Evolutionary conservation across 35 echinoderm and acorn worm genomes (phyloP).

Genomic region (Acanthaster planci): DNA sequence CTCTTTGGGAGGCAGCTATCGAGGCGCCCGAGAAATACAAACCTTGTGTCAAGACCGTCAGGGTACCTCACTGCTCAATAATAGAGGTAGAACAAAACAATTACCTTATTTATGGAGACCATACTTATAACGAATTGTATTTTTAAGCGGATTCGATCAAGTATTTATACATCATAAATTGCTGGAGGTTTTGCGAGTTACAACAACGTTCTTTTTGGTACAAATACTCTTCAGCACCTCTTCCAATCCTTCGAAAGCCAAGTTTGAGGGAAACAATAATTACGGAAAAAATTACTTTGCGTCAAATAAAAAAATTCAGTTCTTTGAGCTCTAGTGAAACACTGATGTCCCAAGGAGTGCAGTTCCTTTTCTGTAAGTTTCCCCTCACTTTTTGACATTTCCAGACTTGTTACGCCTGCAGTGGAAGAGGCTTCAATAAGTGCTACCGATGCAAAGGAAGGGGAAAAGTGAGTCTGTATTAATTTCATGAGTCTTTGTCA

Average conservation of each 20-base stretch:
- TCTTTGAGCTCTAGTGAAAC: not conserved
- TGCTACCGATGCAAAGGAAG: constrained; percentile 42
- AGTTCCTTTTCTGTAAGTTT: not conserved
- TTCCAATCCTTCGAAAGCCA: no score
- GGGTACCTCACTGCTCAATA: not conserved
- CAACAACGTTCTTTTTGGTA: no score
- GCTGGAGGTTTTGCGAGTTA: no score
- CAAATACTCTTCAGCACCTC: no score
- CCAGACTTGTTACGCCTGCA: constrained; percentile 53
- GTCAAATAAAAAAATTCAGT: not conserved
- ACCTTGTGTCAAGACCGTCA: not conserved
- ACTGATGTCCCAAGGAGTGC: not conserved
- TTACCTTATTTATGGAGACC: no score
- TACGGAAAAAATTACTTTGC: not conserved
- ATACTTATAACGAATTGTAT: no score
- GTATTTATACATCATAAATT: no score
- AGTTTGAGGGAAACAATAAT: not conserved
- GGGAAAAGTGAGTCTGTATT: constrained; percentile 36
- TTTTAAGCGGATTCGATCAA: no score
- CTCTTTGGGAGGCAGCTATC: not conserved
- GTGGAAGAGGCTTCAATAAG: constrained; percentile 46
- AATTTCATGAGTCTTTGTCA: not conserved
- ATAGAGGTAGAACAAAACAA: not conserved
- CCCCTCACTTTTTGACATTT: not conserved
- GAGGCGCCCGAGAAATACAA: not conserved